Base-by-base conservation (phyloP, 2,797 vertebrate genomes). In the Hylomyscus alleni region DNA sequence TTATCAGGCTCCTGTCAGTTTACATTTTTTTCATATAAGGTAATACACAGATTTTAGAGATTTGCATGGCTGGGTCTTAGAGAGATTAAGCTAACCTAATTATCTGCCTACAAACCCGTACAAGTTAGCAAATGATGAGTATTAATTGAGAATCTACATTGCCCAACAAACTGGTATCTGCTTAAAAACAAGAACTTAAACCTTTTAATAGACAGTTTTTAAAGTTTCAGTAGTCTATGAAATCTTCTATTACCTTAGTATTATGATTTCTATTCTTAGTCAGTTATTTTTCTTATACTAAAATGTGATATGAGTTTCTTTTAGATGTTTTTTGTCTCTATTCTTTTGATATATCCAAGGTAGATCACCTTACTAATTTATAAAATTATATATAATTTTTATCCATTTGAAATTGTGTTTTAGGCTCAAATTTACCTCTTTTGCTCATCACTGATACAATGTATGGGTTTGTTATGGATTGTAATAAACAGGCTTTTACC, bases 311-410 rank as follows among this genome's bases (percentile, higher is more conserved):
- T 19, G 11, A 20, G 89, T 76, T 91, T 91, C 73, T 52, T 52
- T 76, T 14, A 93, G 37, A 93, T 72, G 96, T n/a, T 97, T 95
- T 97, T 96, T 73, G 97, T 98, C 92, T 60, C 10, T 89, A 89
- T 34, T 14, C 72, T 93, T 47, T 44, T 97, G 81, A 85, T 87
- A 62, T 93, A 56, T 24, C 34, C 15, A 47, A 20, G 37, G 4
- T 84, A 65, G 40, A 47, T 62, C 37, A 83, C 37, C 24, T 44
- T 44, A 60, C 15, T 44, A 44, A 83, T 44, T 83, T 83, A 62
- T 1, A 83, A 24, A 31, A 60, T 60, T 40, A 1, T 58, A 52
- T 96, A 96, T 96, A 31, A 14, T 93, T 96, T 31, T 92, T 97
- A 44, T 72, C 96, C 1, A 94, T 95, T 62, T 69, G 94, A 97